A percentile compares a stretch with the other conserved stretches of the same genome.
Conservation (phyloP, 2,113 vertebrate species). For the Apteryx mantelli region DNA sequence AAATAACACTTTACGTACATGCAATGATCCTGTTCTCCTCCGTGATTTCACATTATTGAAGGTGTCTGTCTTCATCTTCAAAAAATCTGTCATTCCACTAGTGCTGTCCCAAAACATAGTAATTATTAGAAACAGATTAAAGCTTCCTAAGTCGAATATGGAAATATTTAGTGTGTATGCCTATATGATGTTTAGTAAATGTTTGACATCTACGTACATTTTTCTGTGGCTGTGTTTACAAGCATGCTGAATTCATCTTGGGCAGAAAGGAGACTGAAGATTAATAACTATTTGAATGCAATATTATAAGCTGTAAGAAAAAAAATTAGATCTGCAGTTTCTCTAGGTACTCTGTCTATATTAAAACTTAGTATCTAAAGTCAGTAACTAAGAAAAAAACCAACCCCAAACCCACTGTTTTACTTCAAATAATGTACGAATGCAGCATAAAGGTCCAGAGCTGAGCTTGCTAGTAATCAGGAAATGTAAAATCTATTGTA, state of each 20-base stretch:
- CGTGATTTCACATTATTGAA: no score
- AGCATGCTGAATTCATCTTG: not conserved
- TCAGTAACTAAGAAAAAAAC: no score
- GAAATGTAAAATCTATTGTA: not conserved
- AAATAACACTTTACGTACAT: fast-evolving
- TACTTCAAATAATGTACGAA: not conserved
- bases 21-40: not conserved
- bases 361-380: not conserved
- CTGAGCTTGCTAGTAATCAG: not conserved
- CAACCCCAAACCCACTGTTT: not conserved
- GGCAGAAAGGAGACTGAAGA: not conserved
- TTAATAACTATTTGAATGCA: no score
- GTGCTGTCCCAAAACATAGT: not conserved
- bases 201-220: not conserved
- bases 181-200: not conserved
- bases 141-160: not conserved
- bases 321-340: not conserved
- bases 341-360: not conserved
- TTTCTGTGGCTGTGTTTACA: not conserved
- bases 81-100: not conserved
- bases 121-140: not conserved
- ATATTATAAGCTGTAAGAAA: not conserved
- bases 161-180: not conserved
- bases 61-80: not conserved
- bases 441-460: not conserved